Base-by-base conservation (phyloP, 2,888 invertebrate species). In the Yponomeuta evonymella region DNA sequence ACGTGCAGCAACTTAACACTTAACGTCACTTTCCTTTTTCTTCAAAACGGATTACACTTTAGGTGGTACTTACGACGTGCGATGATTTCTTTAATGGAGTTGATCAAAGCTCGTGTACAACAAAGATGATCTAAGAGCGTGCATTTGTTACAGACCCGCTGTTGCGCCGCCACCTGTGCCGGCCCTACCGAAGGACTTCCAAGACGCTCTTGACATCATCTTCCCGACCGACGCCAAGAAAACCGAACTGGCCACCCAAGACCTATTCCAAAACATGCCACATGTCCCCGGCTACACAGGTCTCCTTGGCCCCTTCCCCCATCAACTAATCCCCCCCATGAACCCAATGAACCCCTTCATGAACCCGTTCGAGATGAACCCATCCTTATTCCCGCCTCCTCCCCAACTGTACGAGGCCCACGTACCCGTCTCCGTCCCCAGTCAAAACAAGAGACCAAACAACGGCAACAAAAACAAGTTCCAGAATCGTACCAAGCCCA, bases 121-220 rank as follows among this genome's bases (percentile, higher is more conserved):
- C 6, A 43, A 43, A 43, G 9, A 43, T 6, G 6, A 8, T 8
- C 8, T 43, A 43, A 5, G 43, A 43, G 43, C 43, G 8, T 43
- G 5, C 9, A 9, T 43, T 58, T 58, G 51, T 58, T 58, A 12
- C 51, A 58, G 51, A 71, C 71, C 73, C 76, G 10, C 77, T 75
- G 71, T 74, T 73, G 71, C 80, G 77, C 69, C 73, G 75, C 6
- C 72, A 75, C 64, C 48, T 65, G 70, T 43, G n/a, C 76, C 75
- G 66, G 77, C 73, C 58, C 83, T 95, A 1, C 94, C 94, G 2
- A 93, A 94, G 75, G 95, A 95, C 84, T 92, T 95, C 77, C 94
- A 95, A 74, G 94, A 95, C 71, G 95, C 95, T 0, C 86, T 95
- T 5, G 94, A 94, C 80, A 94, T 95, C 58, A 94, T 95, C 71